Evolutionary conservation across 2,888 invertebrate genomes (phyloP).

Genomic region (Platyscelio sp.): DNA sequence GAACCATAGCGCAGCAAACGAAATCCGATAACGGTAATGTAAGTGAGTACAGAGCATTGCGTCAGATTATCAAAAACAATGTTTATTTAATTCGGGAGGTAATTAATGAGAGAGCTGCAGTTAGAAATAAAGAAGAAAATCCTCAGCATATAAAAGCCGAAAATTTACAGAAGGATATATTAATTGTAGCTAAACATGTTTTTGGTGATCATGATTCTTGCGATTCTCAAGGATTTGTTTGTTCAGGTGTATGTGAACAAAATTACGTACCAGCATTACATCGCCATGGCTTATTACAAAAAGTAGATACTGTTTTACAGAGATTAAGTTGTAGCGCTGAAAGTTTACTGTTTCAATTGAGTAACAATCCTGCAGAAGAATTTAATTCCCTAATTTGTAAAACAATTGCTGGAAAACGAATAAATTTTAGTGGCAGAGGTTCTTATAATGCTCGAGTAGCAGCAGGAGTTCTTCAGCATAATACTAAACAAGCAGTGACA

Average conservation of each 20-base stretch:
- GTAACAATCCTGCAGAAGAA: conserved; percentile 38
- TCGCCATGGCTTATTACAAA: conserved; percentile 33
- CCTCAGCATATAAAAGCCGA: background rate
- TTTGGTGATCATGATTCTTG: conserved; percentile 70
- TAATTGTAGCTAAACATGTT: conserved; percentile 57
- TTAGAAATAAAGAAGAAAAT: background rate
- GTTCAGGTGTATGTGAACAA: background rate
- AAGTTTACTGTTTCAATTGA: conserved; percentile 18
- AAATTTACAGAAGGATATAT: conserved; percentile 59
- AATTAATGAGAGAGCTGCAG: background rate
- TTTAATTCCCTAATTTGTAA: conserved; percentile 48
- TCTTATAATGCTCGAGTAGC: conserved; percentile 17
- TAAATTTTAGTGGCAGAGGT: conserved; percentile 5
- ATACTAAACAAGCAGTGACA: conserved; percentile 7
- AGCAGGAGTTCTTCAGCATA: conserved; percentile 24
- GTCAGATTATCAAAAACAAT: background rate
- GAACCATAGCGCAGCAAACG: background rate
- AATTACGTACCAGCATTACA: conserved; percentile 12
- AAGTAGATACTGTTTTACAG: background rate
- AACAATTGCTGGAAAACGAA: conserved; percentile 35
- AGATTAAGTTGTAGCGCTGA: background rate
- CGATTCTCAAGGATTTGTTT: background rate
- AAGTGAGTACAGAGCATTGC: background rate
- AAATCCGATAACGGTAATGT: background rate
- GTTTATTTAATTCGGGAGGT: background rate